Conservation (phyloP, 2,888 invertebrate genomes). For the Dascillus cervinus region DNA sequence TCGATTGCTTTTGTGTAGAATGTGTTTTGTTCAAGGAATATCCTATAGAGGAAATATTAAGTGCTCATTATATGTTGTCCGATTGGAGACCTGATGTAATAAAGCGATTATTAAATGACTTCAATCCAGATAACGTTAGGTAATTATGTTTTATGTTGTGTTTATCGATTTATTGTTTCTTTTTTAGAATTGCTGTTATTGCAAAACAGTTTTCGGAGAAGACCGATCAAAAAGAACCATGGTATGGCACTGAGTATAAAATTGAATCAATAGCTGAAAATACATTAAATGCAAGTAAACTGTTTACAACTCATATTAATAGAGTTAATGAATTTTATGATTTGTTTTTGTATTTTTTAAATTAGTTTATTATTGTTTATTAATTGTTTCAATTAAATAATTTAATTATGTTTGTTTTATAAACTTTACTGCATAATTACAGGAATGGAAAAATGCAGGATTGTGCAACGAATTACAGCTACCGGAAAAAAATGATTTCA, state of each 20-base stretch:
- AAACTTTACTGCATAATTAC: constrained; percentile 51
- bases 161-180: too few species aligned
- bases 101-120: constrained; percentile 57
- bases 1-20: constrained; percentile 2
- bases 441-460: constrained; percentile 63
- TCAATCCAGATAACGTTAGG: constrained; percentile 75
- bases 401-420: too few species aligned
- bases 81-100: constrained; percentile 87
- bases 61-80: constrained; percentile 66
- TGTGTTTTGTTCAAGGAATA: constrained; percentile 49
- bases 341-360: too few species aligned
- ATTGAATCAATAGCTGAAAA: constrained; percentile 59
- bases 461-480: constrained; percentile 59
- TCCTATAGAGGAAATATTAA: constrained; percentile 79
- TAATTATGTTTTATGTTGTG: too few species aligned
- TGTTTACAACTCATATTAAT: too few species aligned
- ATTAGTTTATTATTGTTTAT: too few species aligned
- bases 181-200: constrained; percentile 57
- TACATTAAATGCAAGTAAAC: constrained; percentile 51
- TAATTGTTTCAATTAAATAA: too few species aligned
- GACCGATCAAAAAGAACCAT: constrained; percentile 66
- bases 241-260: constrained; percentile 88
- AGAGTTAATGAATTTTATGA: too few species aligned
- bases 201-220: constrained; percentile 70
- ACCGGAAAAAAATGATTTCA: constrained; percentile 85